Base-by-base conservation (phyloP, 2,888 invertebrate species). In the Helicoverpa assulta region DNA sequence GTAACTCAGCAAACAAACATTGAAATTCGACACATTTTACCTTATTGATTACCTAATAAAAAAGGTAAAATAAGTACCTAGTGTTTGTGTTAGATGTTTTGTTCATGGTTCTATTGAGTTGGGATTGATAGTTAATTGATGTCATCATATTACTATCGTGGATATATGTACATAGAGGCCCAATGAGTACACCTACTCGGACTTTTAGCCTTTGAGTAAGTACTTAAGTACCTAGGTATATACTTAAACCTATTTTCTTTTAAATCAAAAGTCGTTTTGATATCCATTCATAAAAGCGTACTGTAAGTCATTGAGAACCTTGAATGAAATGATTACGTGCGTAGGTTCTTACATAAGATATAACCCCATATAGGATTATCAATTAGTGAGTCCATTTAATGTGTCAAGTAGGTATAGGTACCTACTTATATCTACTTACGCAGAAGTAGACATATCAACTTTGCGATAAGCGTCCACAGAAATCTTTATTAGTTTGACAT, bases 401-500 rank as follows among this genome's bases (percentile, higher is more conserved):
- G 55, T 75, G 59, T 56, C 59, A 75, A 75, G 33, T 56, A 43
- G 5, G 16, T 0, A 14, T 37, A 37, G 3, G 10, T 43, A 63
- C 14, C 0, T 52, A 52, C 12, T 3, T 47, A 26, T 4, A 26
- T 4, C 2, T 43, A 57, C 7, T 12, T 40, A 61, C 26, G 29
- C 37, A 70, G 37, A 60, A 51, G 43, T 56, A 71, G 43, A 51
- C 43, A 73, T 21, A 77, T 58, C 50, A 65, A 67, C 63, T 67
- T 69, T 53, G 67, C 66, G 70, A 62, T 78, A 74, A 65, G 51
- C 65, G 67, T 67, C 60, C 65, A 52, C 74, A 78, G 67, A 69
- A 66, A 78, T 78, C 66, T 73, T 77, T 76, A 73, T 61, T 76
- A 70, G 59, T 81, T 57, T 77, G 76, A 77, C 73, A 78, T 78